These are phyloP conservation scores for Peucedramus taeniatus DNA, from an alignment of 2,113 vertebrate species.

Conservation along the genomic window DNA sequence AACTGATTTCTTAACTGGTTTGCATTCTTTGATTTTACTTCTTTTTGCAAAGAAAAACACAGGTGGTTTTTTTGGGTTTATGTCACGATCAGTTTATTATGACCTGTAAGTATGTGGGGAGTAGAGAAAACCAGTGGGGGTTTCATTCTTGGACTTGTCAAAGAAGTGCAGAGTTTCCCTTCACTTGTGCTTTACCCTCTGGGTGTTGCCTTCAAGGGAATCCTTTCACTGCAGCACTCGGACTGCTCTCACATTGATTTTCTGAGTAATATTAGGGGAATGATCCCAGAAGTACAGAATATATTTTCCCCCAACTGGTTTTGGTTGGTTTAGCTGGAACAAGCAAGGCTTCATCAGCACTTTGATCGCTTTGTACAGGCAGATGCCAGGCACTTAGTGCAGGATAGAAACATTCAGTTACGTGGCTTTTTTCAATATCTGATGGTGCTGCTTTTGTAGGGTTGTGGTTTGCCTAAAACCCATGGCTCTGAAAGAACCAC, in stretches of 20 bases:
- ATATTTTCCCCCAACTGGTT: background rate
- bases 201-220: background rate
- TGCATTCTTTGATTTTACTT: background rate
- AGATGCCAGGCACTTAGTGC: background rate
- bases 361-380: background rate
- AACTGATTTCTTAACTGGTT: background rate
- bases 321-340: background rate
- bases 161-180: background rate
- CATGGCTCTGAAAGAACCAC: background rate
- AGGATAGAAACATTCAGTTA: background rate
- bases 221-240: background rate
- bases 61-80: background rate
- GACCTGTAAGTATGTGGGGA: background rate
- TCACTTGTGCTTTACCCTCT: background rate
- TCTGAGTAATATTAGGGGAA: background rate
- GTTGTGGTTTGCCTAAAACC: background rate
- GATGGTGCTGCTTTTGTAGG: background rate
- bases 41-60: background rate
- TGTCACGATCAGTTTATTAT: background rate
- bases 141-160: background rate
- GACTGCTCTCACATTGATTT: background rate
- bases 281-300: background rate
- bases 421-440: background rate
- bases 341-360: background rate
- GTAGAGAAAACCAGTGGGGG: background rate